A percentile compares a stretch with the other conserved stretches of the same genome.
Evolutionary conservation across 2,113 vertebrate species (phyloP).

Genomic region (Dicentrarchus labrax): DNA sequence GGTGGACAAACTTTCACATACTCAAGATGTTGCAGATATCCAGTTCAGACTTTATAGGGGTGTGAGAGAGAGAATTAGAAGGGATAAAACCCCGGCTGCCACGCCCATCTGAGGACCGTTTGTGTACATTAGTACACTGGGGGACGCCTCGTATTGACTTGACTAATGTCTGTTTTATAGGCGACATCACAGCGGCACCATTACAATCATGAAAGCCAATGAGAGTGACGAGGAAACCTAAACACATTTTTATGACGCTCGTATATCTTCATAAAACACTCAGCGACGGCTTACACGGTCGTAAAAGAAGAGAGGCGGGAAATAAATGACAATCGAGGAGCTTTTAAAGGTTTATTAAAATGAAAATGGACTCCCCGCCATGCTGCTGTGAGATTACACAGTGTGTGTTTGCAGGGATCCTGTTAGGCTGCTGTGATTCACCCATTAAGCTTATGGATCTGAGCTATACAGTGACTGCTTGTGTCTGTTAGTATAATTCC

Average conservation of each 20-base stretch:
- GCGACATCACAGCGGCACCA: constrained; percentile 54
- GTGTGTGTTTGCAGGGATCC: constrained; percentile 27
- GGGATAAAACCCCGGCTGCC: background rate
- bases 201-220: constrained; percentile 65
- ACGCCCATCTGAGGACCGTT: background rate
- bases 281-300: constrained; percentile 23
- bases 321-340: constrained; percentile 52
- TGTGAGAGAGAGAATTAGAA: background rate
- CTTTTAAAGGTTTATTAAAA: constrained; percentile 68
- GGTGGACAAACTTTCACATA: too few species aligned
- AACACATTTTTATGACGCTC: constrained; percentile 66
- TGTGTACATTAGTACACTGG: background rate
- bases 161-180: constrained; percentile 74
- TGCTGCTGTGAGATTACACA: background rate
- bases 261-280: constrained; percentile 68
- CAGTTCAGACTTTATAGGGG: too few species aligned
- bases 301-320: constrained; percentile 38
- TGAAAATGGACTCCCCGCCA: constrained; percentile 49
- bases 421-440: constrained; percentile 21
- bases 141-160: constrained; percentile 20
- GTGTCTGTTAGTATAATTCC: constrained; percentile 22
- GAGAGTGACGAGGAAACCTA: constrained; percentile 53
- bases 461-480: background rate
- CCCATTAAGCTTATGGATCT: constrained; percentile 22
- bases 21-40: too few species aligned